Base-by-base conservation (phyloP, 1,140 invertebrate species). In the Penaeus chinensis region DNA sequence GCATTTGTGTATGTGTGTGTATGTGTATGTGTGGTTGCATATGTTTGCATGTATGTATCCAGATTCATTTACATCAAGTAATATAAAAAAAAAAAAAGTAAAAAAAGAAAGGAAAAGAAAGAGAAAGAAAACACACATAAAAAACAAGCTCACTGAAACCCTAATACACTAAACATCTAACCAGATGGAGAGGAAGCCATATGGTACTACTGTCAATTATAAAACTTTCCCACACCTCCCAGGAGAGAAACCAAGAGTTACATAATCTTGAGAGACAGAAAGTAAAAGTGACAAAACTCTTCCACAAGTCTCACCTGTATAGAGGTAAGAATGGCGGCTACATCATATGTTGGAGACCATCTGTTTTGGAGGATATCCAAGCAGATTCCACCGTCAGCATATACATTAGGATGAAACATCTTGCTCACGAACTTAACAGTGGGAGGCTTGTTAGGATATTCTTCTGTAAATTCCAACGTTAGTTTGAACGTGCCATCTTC, bases 391-490 rank as follows among this genome's bases (percentile, higher is more conserved):
- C 95, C 95, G 93, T 95, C 94, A 27, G 94, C 94, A 92, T 95
- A 95, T 60, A 95, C 94, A 93, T 95, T 95, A 63, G 95, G 95
- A 92, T 95, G 95, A 92, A 95, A 95, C 95, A 94, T 94, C 91
- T 94, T 94, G 5, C 95, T 95, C 24, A 95, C 92, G 92, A 95
- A 95, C 91, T 94, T 92, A 74, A 95, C 95, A 65, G 93, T 94
- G 22, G 95, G 95, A 32, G 95, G 95, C 92, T 95, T 95, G 91
- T 95, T 95, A 18, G 95, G 95, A 91, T 95, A 95, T 91, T 95
- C 94, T 93, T 95, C 95, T 69, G 94, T 94, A 91, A 95, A 95
- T 91, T 95, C 94, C 90, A 95, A 92, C 5, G 93, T 95, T 88
- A 95, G 91, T 91, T 95, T 95, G 91, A 95, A 95, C 5, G 94